Evolutionary conservation across 2,113 vertebrate species (phyloP).

Genomic region (Megalops atlanticus): DNA sequence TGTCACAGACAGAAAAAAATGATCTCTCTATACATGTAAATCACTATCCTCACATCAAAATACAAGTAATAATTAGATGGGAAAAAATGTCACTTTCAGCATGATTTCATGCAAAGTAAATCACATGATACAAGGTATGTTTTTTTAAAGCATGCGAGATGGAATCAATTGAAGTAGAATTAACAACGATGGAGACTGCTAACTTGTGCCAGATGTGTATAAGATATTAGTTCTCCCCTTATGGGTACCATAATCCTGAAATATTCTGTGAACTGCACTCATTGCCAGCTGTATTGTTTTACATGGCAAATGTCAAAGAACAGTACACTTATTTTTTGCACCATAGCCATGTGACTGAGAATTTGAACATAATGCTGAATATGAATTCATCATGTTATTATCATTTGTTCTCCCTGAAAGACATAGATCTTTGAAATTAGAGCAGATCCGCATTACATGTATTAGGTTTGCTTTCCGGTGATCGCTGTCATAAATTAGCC

Average conservation of each 20-base stretch:
- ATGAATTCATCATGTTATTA: neutral
- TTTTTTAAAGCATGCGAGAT: slow-evolving; percentile 17
- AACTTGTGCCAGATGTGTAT: slow-evolving; percentile 43
- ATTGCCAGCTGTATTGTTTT: neutral
- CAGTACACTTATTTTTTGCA: neutral
- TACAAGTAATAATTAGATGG: neutral
- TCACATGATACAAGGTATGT: slow-evolving; percentile 14
- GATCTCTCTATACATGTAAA: neutral
- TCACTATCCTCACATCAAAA: neutral
- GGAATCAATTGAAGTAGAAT: slow-evolving; percentile 36
- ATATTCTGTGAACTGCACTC: neutral
- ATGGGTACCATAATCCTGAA: slow-evolving; percentile 32
- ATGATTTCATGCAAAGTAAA: slow-evolving; percentile 11
- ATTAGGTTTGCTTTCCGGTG: too few species aligned
- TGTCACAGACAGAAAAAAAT: neutral
- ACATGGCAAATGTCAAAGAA: too few species aligned
- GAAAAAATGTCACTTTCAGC: neutral
- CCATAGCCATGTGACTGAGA: neutral
- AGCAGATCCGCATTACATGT: too few species aligned
- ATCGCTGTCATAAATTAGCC: too few species aligned
- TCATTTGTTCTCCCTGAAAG: neutral
- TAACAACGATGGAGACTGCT: slow-evolving; percentile 30
- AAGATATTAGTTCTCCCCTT: slow-evolving; percentile 9
- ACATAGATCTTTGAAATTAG: too few species aligned
- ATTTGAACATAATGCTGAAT: neutral